Base-by-base conservation (phyloP, 2,888 invertebrate species). In the Parnassius orleans region DNA sequence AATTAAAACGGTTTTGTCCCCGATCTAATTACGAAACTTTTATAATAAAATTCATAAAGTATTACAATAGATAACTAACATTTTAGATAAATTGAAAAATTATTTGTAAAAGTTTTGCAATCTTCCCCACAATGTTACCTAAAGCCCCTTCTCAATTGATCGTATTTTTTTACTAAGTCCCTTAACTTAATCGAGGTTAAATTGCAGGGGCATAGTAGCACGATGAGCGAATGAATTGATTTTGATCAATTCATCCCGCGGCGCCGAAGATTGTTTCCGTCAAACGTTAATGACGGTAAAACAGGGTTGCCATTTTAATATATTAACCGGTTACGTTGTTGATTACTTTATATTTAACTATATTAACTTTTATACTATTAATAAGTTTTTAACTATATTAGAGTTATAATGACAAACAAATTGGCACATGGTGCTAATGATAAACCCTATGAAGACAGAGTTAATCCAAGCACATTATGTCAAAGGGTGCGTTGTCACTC, bases 181-280 rank as follows among this genome's bases (percentile, higher is more conserved):
- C 53, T 53, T 58, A 44, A 50, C 62, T 57, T 58, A 63, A 63
- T 63, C 50, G 58, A 63, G 58, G 54, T 58, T 58, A 63, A 63
- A 63, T 63, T 63, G 58, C 58, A 58, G 41, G 51, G 62, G 58
- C 54, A 58, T 58, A 54, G 62, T 19, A 44, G 53, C 57, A 54
- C 50, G 61, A 61, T 46, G 55, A 55, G 53, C 55, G 46, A 61
- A 61, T 55, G 54, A 63, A 63, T 62, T 63, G 62, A 58, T 63
- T 63, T 54, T 54, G 62, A 63, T 58, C 58, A 43, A 51, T 43
- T 41, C 9, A 15, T 43, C 14, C 19, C 42, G 48, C 50, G 46
- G 44, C 33, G 12, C 52, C 10, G 51, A 33, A 41, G 33, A 51
- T 33, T 33, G 43, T 51, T 59, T 47, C 53, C 59, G 41, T 33